Evolutionary conservation across 1,140 invertebrate species (phyloP).

Genomic region (Aporrectodea caliginosa): DNA sequence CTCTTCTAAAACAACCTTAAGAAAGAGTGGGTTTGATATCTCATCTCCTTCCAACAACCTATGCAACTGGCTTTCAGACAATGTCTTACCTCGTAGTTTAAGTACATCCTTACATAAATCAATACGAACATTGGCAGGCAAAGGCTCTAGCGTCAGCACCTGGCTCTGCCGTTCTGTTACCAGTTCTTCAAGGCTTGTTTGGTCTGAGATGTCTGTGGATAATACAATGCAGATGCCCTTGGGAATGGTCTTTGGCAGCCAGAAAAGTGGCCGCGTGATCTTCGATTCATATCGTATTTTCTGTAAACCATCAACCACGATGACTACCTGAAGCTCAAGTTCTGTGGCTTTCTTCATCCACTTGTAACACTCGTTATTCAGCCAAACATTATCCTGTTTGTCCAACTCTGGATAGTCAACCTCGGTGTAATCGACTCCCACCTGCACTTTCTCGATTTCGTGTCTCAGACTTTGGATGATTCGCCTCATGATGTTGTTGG

Average conservation of each 20-base stretch:
- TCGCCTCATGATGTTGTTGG: neutral
- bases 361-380: neutral
- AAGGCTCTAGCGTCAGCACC: neutral
- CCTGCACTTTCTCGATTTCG: neutral
- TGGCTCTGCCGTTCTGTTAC: neutral
- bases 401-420: neutral
- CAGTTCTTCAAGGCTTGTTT: neutral
- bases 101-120: conserved; percentile 36
- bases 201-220: neutral
- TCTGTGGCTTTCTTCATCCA: neutral
- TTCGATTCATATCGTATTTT: conserved; percentile 27
- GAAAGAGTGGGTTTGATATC: conserved; percentile 39
- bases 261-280: neutral
- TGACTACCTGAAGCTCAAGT: conserved; percentile 31
- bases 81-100: conserved; percentile 37
- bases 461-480: neutral
- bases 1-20: conserved; percentile 44
- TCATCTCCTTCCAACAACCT: conserved; percentile 34
- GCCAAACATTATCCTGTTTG: neutral
- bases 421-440: neutral
- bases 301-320: conserved; percentile 39
- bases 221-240: neutral
- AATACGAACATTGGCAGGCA: neutral
- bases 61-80: conserved; percentile 38
- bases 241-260: neutral